phyloP scores from a whole-genome alignment of 2,113 vertebrate species.

The Leucopternis melanops region DNA sequence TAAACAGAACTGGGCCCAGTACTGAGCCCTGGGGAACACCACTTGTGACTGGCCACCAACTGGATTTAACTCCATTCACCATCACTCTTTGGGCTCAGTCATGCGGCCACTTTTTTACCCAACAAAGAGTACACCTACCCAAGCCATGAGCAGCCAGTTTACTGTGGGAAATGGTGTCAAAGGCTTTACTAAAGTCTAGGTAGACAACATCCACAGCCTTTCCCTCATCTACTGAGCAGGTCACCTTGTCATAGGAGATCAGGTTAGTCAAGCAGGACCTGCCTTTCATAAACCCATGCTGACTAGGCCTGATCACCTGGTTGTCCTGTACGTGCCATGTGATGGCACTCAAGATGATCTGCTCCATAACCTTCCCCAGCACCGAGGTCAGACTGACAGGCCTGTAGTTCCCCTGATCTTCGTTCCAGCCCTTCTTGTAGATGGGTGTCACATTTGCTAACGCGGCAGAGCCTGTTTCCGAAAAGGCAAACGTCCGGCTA shows the following conservation, averaged over 20 bases:
- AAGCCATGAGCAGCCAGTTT: not conserved
- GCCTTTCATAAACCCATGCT: not conserved
- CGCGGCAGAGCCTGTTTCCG: too few species aligned
- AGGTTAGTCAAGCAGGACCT: not conserved
- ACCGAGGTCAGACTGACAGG: too few species aligned
- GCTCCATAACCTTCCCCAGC: too few species aligned
- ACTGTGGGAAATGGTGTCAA: not conserved
- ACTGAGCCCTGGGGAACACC: too few species aligned
- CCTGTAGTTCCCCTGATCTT: too few species aligned
- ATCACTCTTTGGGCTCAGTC: not conserved
- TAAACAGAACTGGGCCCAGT: not conserved
- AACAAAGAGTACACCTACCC: not conserved
- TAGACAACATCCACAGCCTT: not conserved
- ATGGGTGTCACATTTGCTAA: too few species aligned
- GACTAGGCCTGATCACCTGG: too few species aligned
- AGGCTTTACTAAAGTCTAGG: not conserved
- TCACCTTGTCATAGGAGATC: not conserved
- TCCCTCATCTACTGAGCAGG: not conserved
- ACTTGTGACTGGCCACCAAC: not conserved
- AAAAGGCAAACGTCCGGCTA: too few species aligned
- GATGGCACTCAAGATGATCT: not conserved
- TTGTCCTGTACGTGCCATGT: too few species aligned
- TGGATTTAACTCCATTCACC: not conserved
- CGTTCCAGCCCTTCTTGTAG: too few species aligned
- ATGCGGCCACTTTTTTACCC: not conserved